A percentile compares a stretch with the other conserved stretches of the same genome.
Conservation (phyloP, 2,888 invertebrate species). For the Salticus scenicus region DNA sequence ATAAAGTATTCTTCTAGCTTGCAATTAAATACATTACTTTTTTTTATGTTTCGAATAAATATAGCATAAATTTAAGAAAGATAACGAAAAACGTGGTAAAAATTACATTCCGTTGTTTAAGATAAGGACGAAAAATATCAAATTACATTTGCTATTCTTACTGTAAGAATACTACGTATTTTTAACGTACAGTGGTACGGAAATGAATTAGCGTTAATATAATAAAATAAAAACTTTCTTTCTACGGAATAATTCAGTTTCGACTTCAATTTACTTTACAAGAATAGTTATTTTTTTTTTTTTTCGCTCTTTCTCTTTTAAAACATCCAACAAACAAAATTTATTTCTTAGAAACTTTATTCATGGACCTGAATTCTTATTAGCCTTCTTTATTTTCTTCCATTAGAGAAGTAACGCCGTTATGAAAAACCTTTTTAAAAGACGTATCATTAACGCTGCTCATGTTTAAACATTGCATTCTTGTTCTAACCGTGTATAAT, state of each 20-base stretch:
- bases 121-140: neutral
- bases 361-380: conserved; percentile 60
- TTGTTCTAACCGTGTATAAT: neutral
- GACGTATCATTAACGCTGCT: neutral
- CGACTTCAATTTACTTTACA: neutral
- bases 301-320: conserved; percentile 20
- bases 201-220: neutral
- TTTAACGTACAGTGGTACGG: neutral
- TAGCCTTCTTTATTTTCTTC: neutral
- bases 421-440: neutral
- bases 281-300: conserved; percentile 5
- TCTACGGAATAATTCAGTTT: neutral
- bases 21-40: no score
- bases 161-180: neutral
- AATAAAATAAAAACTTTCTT: conserved; percentile 1
- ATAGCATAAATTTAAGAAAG: no score
- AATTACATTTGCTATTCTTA: neutral
- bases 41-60: no score
- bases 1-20: no score
- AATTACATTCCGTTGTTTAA: no score
- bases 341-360: conserved; percentile 31
- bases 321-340: conserved; percentile 42
- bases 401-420: neutral
- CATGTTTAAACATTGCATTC: neutral
- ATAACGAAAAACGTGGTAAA: no score